Base-by-base conservation (phyloP, 2,888 invertebrate species). In the Trichacis sp. region DNA sequence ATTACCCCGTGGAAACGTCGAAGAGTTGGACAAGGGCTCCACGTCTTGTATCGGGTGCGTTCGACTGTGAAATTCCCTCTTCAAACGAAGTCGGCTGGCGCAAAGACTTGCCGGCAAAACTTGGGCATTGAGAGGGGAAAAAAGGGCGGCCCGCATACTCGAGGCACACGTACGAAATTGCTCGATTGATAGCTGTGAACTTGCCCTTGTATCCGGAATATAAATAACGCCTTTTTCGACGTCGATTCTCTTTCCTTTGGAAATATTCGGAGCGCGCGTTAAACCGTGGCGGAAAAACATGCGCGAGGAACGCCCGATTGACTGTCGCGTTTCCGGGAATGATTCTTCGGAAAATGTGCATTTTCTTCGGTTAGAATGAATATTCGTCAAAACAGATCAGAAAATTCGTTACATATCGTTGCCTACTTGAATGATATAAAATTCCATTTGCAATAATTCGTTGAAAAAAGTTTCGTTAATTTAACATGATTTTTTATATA, bases 61-160 rank as follows among this genome's bases (percentile, higher is more conserved):
- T 78, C 81, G 81, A 80, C 82, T 83, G 82, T 81, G 73, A 83
- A 83, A 83, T 83, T 82, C 76, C 75, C 78, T 82, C 81, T 81
- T 82, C 79, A 80, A 81, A 79, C 78, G 78, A 75, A 75, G 75
- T 72, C 74, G 71, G 63, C 70, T 59, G 71, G 68, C 60, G 52
- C 63, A 54, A 43, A 38, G 64, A 65, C 69, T 24, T 24, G 62
- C 54, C 52, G 64, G 63, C 50, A 69, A 69, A 70, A 74, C 74
- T 76, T 74, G 69, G 40, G 65, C 55, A 61, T 53, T 6, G 29
- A 4, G 24, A 53, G 64, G 33, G 47, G 60, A 48, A 57, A 56
- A 67, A 68, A 53, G 63, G 56, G 43, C 38, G 19, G 55, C 53
- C 68, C 69, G 47, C 71, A 65, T 70, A 76, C 74, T 14, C 74